Base-by-base conservation (phyloP, 2,888 invertebrate species). In the Argynnis bischoffii region DNA sequence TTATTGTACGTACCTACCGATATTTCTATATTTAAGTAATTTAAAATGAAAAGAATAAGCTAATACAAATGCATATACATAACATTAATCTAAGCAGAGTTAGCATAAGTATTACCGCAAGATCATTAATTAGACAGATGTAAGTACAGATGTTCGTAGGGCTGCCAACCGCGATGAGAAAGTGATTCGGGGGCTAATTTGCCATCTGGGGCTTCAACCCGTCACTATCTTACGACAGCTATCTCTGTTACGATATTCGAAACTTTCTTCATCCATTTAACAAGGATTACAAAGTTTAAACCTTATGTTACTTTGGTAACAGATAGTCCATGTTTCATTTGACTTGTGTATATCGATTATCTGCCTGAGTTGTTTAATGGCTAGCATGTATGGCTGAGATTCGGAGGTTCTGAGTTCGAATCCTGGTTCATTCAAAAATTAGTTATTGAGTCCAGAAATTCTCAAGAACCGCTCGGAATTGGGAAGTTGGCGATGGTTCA, bases 101-200 rank as follows among this genome's bases (percentile, higher is more conserved):
- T 63, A 65, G 63, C 59, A 67, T 64, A 64, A 66, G 56, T 64
- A 64, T 67, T 64, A 66, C 53, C 67, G 11, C 69, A 63, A 72
- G 71, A 68, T 68, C 67, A 69, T 69, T 71, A 69, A 73, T 71
- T 67, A 68, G 66, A 64, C 60, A 65, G 64, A 65, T 57, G 55
- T 66, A 72, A 55, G 65, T 69, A 65, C 69, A 71, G 67, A 69
- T 71, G 71, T 69, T 70, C 41, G 60, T 60, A 51, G 21, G 47
- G 53, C 61, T 65, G 68, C 63, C 67, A 64, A 69, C 64, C 75
- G 69, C 63, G 72, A 70, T 71, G 72, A 69, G 69, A 71, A 73
- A 76, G 70, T 68, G 70, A 74, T 74, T 73, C 72, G 69, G 55
- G 66, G 59, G 71, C 69, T 73, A 74, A 77, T 74, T 74, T 72